Conservation (phyloP, 2,888 invertebrate genomes). For the Penaeus monodon region DNA sequence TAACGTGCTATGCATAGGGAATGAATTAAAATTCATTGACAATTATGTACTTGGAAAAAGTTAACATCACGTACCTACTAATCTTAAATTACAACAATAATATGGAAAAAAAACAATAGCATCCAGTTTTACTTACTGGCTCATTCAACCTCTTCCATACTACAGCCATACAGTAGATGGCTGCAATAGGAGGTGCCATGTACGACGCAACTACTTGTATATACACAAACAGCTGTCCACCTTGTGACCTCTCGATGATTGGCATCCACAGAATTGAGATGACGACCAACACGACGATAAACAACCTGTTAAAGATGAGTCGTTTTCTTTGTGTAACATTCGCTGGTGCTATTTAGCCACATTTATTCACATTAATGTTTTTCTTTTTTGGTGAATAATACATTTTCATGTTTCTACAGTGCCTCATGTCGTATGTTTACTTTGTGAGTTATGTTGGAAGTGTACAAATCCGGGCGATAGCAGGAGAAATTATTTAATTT, state of each 20-base stretch:
- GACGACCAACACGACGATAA: slow-evolving; percentile 69
- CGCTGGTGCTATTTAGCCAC: neutral
- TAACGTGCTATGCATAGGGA: neutral
- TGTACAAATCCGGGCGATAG: too few relatives aligned
- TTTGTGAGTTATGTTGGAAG: too few relatives aligned
- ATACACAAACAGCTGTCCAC: slow-evolving; percentile 65
- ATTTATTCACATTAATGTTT: neutral
- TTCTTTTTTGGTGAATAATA: too few relatives aligned
- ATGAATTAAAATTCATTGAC: neutral
- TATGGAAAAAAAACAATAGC: neutral
- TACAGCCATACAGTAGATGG: slow-evolving; percentile 69
- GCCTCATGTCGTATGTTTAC: too few relatives aligned
- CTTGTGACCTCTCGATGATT: slow-evolving; percentile 70
- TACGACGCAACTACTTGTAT: slow-evolving; percentile 68
- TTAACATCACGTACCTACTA: too few relatives aligned
- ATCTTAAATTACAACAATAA: too few relatives aligned
- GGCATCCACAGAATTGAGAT: slow-evolving; percentile 71
- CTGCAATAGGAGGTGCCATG: slow-evolving; percentile 71
- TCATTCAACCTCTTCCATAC: slow-evolving; percentile 70
- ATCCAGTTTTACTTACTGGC: slow-evolving; percentile 66
- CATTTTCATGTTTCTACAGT: too few relatives aligned
- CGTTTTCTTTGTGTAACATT: neutral
- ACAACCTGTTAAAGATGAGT: slow-evolving; percentile 59
- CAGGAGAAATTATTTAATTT: too few relatives aligned
- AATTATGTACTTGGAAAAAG: too few relatives aligned